Percentiles rank a stretch among this genome's conserved stretches.
These are phyloP conservation scores for Cistogaster globosa DNA, from an alignment of 2,888 invertebrate genomes.

Conservation along the genomic window DNA sequence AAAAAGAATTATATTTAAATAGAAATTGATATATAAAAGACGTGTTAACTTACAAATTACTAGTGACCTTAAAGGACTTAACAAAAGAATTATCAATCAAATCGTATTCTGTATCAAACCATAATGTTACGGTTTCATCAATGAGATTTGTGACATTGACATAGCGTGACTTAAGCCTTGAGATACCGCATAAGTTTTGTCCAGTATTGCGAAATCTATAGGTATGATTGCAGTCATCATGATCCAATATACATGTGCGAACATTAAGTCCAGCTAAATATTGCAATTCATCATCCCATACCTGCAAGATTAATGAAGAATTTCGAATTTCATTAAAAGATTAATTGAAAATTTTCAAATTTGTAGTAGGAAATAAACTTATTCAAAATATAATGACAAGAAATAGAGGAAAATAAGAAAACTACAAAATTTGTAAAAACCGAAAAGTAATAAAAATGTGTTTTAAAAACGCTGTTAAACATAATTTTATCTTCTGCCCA, in stretches of 20 bases:
- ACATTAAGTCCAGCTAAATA: slow-evolving; percentile 80
- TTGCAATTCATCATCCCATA: slow-evolving; percentile 82
- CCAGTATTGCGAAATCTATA: slow-evolving; percentile 80
- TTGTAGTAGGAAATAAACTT: no score
- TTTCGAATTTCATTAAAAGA: no score
- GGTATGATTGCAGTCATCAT: slow-evolving; percentile 81
- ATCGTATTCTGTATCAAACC: slow-evolving; percentile 80
- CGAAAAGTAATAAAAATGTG: no score
- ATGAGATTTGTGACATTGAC: slow-evolving; percentile 79
- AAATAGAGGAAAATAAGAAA: no score
- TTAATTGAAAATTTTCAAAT: no score
- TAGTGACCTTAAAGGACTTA: slow-evolving; percentile 77
- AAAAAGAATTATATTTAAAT: background rate
- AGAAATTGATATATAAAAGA: background rate
- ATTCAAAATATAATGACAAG: no score
- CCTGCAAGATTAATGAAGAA: slow-evolving; percentile 68
- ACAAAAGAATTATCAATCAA: slow-evolving; percentile 81
- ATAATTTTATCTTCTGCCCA: no score
- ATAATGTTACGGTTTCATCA: slow-evolving; percentile 78
- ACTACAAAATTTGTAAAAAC: no score
- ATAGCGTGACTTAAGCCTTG: slow-evolving; percentile 76
- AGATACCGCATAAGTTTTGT: slow-evolving; percentile 81
- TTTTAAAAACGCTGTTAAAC: no score
- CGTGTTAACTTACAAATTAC: slow-evolving; percentile 78
- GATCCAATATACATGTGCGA: slow-evolving; percentile 80